Conservation (phyloP, 2,113 vertebrate species). For the Apodemus sylvaticus region DNA sequence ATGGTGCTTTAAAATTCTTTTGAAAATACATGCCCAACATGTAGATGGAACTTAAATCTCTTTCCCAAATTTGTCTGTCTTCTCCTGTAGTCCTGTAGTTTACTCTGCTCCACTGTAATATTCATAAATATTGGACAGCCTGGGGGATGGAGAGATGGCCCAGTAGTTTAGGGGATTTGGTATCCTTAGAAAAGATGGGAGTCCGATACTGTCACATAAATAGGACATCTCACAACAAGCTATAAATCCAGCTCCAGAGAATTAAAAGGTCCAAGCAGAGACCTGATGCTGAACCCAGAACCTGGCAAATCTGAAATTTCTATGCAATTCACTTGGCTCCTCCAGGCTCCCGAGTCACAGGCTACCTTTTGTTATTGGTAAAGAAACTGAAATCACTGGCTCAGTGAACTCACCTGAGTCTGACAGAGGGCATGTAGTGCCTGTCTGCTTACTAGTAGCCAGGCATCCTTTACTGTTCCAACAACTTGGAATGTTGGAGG, state of each 20-base stretch:
- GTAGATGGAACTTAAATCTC: not conserved
- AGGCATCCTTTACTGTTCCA: not conserved
- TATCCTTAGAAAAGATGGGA: not conserved
- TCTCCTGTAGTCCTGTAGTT: not conserved
- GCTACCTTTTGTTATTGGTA: not conserved
- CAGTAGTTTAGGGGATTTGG: not conserved
- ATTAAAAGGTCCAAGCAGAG: not conserved
- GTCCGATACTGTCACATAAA: not conserved
- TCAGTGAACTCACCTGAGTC: not conserved
- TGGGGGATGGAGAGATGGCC: not conserved
- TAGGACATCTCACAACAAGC: not conserved
- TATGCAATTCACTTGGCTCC: not conserved
- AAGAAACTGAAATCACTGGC: not conserved
- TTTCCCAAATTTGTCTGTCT: not conserved
- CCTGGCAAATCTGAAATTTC: not conserved
- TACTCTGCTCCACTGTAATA: not conserved
- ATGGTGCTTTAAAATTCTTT: slow-evolving; percentile 27
- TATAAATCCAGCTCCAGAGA: not conserved
- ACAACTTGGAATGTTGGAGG: not conserved
- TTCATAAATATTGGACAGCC: not conserved
- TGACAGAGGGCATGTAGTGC: not conserved
- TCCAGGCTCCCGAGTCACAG: not conserved
- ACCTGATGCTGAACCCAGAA: not conserved
- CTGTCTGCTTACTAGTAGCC: not conserved
- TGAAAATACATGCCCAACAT: slow-evolving; percentile 16